These are phyloP conservation scores for Drosophila pegasa DNA, from an alignment of 2,888 invertebrate species.

Conservation along the genomic window DNA sequence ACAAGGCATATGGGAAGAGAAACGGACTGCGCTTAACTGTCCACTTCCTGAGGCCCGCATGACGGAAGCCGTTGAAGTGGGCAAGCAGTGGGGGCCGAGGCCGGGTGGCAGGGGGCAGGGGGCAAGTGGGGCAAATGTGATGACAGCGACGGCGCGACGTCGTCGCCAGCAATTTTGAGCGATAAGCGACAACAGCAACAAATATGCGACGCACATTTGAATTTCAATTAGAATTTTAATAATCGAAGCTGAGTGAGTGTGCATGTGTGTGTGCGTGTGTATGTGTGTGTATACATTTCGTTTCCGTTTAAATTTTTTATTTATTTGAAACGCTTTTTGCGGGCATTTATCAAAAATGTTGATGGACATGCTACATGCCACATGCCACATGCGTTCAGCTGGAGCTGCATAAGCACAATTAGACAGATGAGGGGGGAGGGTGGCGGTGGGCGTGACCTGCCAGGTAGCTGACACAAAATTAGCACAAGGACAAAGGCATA, in stretches of 20 bases:
- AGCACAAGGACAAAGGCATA: constrained; percentile 66
- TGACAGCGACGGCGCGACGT: constrained; percentile 25
- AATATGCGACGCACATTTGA: constrained; percentile 70
- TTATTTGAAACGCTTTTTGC: constrained; percentile 43
- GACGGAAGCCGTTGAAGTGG: constrained; percentile 63
- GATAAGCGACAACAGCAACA: constrained; percentile 49
- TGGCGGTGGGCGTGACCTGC: neutral
- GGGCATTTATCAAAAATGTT: constrained; percentile 68
- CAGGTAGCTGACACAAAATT: constrained; percentile 49
- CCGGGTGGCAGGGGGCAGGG: neutral
- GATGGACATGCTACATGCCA: constrained; percentile 59
- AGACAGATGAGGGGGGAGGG: too few species aligned
- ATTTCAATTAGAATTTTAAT: constrained; percentile 81
- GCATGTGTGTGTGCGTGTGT: constrained; percentile 30
- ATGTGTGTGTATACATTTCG: constrained; percentile 59
- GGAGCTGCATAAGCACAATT: constrained; percentile 69
- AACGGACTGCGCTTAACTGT: constrained; percentile 67
- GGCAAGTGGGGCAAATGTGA: constrained; percentile 28
- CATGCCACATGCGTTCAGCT: constrained; percentile 19
- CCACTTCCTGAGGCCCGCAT: constrained; percentile 78
- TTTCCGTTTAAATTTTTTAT: constrained; percentile 61
- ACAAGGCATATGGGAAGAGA: constrained; percentile 10
- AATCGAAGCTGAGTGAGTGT: constrained; percentile 60
- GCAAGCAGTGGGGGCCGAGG: constrained; percentile 1
- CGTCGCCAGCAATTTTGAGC: constrained; percentile 41